A percentile compares a stretch with the other conserved stretches of the same genome.
Conservation (phyloP, 37 sponge, comb jelly and placozoan genomes). For the Mnemiopsis leidyi region DNA sequence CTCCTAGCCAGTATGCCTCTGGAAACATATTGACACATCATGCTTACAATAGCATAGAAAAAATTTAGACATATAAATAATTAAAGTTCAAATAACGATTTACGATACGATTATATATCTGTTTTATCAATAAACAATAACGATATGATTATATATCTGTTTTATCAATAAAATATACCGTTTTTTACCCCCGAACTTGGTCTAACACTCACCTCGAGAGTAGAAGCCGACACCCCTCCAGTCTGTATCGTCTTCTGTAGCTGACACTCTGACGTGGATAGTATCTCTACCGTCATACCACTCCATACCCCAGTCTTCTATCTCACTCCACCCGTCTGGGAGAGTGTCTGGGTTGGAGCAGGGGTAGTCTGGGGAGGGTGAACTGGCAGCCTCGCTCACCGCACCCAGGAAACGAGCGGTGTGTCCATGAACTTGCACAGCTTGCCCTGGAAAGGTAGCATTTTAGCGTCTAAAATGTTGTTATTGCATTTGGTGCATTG, state of each 20-base stretch:
- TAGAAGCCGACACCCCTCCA: slow-evolving; percentile 37
- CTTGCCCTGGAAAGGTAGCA: too few species aligned
- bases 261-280: background rate
- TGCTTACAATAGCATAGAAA: too few species aligned
- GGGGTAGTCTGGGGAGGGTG: background rate
- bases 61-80: too few species aligned
- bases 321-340: background rate
- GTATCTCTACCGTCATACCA: slow-evolving; percentile 59
- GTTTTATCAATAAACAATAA: too few species aligned
- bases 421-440: background rate
- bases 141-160: too few species aligned
- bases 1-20: slow-evolving; percentile 63
- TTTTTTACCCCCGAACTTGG: too few species aligned
- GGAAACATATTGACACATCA: too few species aligned
- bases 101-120: too few species aligned
- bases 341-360: background rate
- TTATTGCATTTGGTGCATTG: too few species aligned
- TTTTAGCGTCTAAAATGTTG: too few species aligned
- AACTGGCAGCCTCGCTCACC: background rate
- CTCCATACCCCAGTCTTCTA: background rate
- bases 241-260: slow-evolving; percentile 33
- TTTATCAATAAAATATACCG: too few species aligned
- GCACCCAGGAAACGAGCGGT: background rate
- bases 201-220: slow-evolving; percentile 24
- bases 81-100: too few species aligned